These are phyloP conservation scores for Nothocercus julius DNA, from an alignment of 2,113 vertebrate genomes.

Conservation along the genomic window DNA sequence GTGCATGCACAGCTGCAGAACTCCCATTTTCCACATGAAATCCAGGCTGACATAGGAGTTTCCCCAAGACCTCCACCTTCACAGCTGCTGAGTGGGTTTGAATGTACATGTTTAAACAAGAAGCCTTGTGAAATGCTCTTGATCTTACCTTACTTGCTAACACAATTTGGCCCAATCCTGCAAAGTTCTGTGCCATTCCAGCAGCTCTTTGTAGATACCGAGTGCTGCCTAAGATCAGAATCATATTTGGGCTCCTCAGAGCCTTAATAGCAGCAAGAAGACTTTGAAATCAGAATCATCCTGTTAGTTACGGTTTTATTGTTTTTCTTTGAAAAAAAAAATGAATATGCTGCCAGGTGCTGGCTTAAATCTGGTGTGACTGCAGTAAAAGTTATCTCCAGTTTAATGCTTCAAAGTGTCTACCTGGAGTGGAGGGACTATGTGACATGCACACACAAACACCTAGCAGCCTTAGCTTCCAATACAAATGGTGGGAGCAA, in stretches of 20 bases:
- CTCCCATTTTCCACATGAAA: neutral
- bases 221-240: neutral
- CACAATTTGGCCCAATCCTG: neutral
- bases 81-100: neutral
- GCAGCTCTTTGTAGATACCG: neutral
- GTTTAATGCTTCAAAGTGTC: neutral
- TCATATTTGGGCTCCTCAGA: neutral
- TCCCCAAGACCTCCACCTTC: neutral
- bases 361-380: neutral
- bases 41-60: neutral
- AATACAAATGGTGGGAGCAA: neutral
- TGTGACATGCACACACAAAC: neutral
- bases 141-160: neutral
- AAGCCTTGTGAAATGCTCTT: neutral
- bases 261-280: neutral
- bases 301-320: slow-evolving; percentile 28
- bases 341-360: neutral
- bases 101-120: neutral
- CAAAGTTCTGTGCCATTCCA: neutral
- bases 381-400: neutral
- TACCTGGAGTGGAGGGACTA: neutral
- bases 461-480: neutral
- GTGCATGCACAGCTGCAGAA: neutral
- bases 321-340: neutral
- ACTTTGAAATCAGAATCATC: neutral